phyloP scores from a whole-genome alignment of 2,797 vertebrate genomes.

The Psittacula echo region DNA sequence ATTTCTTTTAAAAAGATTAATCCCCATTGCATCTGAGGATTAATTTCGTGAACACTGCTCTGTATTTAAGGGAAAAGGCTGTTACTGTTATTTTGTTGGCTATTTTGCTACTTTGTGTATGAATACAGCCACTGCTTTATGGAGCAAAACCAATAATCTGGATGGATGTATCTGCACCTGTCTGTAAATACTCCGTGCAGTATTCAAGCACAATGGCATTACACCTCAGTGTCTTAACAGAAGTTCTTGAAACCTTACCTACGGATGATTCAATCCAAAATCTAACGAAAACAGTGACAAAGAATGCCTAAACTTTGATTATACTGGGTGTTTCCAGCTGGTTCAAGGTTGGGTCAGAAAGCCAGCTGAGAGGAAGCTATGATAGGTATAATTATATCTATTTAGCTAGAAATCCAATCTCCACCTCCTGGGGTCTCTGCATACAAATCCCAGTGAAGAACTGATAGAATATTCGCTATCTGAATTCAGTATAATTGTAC shows the following conservation, averaged over 20 bases:
- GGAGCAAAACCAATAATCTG: background rate
- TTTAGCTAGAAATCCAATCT: background rate
- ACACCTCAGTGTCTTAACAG: background rate
- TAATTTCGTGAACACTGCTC: background rate
- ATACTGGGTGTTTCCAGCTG: background rate
- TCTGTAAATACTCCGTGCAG: background rate
- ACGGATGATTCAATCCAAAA: background rate
- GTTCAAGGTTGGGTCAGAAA: background rate
- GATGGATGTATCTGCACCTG: background rate
- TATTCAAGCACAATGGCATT: background rate
- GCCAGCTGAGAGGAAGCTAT: background rate
- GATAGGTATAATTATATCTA: background rate
- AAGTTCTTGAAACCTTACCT: background rate
- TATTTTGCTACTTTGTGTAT: background rate
- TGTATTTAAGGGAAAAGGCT: background rate
- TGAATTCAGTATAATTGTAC: background rate
- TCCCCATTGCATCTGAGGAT: background rate
- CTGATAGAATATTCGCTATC: background rate
- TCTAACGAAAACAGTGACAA: background rate
- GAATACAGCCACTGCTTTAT: background rate
- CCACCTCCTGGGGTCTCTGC: background rate
- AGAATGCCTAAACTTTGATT: background rate
- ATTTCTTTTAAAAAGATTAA: background rate
- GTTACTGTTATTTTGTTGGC: background rate
- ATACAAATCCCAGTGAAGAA: background rate